These are phyloP conservation scores for Sphinx pinastri DNA, from an alignment of 2,888 invertebrate species.

Conservation along the genomic window DNA sequence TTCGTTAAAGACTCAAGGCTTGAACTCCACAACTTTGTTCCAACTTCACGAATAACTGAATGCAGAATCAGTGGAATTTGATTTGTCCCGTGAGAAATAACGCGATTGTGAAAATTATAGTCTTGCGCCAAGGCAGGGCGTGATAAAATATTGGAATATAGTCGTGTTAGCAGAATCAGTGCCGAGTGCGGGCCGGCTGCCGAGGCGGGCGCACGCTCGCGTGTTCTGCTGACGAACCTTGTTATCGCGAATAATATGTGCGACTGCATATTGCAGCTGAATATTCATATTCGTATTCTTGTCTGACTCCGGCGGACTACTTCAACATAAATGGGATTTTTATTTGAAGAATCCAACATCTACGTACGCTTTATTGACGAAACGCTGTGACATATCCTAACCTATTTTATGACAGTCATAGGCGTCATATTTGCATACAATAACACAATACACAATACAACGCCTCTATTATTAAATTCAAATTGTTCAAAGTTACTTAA, in stretches of 20 bases:
- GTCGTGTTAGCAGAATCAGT: conserved; percentile 64
- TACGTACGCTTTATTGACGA: conserved; percentile 31
- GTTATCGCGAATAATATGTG: conserved; percentile 74
- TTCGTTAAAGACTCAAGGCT: conserved; percentile 21
- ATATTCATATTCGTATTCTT: conserved; percentile 77
- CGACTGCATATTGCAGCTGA: conserved; percentile 63
- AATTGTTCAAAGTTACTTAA: background rate
- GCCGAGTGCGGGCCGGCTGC: conserved; percentile 41
- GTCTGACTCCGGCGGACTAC: conserved; percentile 22
- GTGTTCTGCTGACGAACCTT: conserved; percentile 79
- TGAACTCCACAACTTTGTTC: conserved; percentile 20
- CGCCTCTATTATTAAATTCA: conserved; percentile 6
- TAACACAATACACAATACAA: background rate
- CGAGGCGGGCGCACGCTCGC: conserved; percentile 38
- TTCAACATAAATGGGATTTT: conserved; percentile 43
- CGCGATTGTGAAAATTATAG: conserved; percentile 43
- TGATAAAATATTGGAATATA: conserved; percentile 46
- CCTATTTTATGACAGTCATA: background rate
- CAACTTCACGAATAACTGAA: conserved; percentile 29
- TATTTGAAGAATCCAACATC: conserved; percentile 38
- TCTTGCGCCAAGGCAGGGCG: conserved; percentile 59
- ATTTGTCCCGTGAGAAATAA: conserved; percentile 38
- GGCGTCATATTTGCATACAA: background rate
- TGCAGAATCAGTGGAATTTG: conserved; percentile 31
- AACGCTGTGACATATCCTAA: background rate